Evolutionary conservation across 2,888 invertebrate species (phyloP).

Genomic region (Cephonodes hylas): DNA sequence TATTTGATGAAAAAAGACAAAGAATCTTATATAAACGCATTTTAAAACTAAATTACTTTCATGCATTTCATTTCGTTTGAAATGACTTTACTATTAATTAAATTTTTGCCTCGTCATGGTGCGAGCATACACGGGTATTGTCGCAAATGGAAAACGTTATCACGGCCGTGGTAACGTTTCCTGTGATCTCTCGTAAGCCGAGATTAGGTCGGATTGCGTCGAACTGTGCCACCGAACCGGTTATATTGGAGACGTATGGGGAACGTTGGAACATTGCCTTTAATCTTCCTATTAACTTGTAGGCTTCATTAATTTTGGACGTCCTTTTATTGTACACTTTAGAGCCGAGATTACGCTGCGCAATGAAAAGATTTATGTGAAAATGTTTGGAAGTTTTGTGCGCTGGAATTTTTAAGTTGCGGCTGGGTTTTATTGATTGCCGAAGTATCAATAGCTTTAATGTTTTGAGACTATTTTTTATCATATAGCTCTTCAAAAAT

Average conservation of each 20-base stretch:
- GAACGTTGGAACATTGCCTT: slow-evolving; percentile 34
- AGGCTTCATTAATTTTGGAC: slow-evolving; percentile 30
- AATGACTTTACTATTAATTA: background rate
- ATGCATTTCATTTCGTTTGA: background rate
- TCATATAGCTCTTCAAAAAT: too few relatives aligned
- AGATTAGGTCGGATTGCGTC: slow-evolving; percentile 67
- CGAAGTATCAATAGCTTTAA: background rate
- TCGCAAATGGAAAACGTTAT: slow-evolving; percentile 57
- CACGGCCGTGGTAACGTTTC: slow-evolving; percentile 60
- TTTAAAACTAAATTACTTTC: too few relatives aligned
- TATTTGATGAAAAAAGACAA: too few relatives aligned
- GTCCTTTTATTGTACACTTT: slow-evolving; percentile 13
- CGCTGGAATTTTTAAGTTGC: background rate
- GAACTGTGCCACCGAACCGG: slow-evolving; percentile 45
- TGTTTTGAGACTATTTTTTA: background rate
- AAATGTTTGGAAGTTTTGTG: background rate
- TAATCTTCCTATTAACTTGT: slow-evolving; percentile 42
- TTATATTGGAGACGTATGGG: slow-evolving; percentile 47
- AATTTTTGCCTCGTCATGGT: background rate
- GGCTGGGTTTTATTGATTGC: too few relatives aligned
- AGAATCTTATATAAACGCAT: too few relatives aligned
- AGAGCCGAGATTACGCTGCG: slow-evolving; percentile 6
- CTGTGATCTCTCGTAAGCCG: slow-evolving; percentile 66
- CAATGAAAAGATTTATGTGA: background rate
- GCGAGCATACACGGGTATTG: slow-evolving; percentile 23